A percentile compares a stretch with the other conserved stretches of the same genome.
These are phyloP conservation scores for Poeciliopsis gracilis DNA, from an alignment of 2,797 vertebrate genomes.

Conservation along the genomic window DNA sequence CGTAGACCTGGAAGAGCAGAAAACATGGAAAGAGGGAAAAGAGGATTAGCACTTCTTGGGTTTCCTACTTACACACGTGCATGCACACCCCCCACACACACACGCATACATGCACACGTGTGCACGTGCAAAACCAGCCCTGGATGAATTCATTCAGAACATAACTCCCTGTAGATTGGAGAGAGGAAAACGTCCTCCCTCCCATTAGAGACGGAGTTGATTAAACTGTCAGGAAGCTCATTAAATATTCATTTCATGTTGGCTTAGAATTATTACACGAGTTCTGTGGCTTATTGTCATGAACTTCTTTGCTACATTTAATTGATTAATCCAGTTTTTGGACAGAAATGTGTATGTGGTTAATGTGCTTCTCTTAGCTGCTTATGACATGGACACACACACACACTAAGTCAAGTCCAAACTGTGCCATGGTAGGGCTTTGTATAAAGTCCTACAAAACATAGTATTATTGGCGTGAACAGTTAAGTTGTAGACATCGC, in stretches of 20 bases:
- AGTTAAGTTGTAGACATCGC: no score
- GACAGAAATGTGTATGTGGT: conserved; percentile 36
- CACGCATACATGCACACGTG: conserved; percentile 8
- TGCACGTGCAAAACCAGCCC: conserved; percentile 9
- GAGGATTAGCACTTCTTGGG: conserved; percentile 34
- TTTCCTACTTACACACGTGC: conserved; percentile 4
- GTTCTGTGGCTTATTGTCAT: conserved; percentile 64
- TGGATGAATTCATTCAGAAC: conserved; percentile 52
- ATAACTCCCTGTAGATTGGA: conserved; percentile 46
- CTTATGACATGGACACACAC: conserved; percentile 5
- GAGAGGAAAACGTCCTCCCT: conserved; percentile 47
- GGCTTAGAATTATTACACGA: conserved; percentile 65
- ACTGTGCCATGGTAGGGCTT: not conserved
- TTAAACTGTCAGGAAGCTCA: conserved; percentile 76
- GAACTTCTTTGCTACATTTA: conserved; percentile 56
- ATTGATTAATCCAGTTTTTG: conserved; percentile 59
- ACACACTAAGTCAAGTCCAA: not conserved
- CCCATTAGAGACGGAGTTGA: conserved; percentile 71
- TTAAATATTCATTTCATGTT: conserved; percentile 73
- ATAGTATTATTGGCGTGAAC: no score
- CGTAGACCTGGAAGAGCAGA: conserved; percentile 80
- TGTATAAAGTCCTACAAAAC: conserved; percentile 1
- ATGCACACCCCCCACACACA: not conserved
- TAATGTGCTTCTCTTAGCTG: conserved; percentile 7
- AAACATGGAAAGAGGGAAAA: conserved; percentile 39